Base-by-base conservation (phyloP, 1,140 invertebrate species). In the Prorops nasuta region DNA sequence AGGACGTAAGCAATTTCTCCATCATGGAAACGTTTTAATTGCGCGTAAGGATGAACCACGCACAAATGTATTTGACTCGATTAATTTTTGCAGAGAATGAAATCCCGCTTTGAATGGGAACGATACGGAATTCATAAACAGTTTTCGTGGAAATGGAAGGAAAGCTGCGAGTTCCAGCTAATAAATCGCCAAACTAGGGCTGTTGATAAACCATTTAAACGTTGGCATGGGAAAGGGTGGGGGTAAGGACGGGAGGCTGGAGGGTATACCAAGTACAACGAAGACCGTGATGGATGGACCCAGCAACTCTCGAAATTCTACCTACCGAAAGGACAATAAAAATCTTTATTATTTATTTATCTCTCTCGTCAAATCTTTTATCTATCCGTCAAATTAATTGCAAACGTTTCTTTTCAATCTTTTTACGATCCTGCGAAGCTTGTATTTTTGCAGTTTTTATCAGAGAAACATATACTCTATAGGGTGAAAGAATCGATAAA, bases 121-220 rank as follows among this genome's bases (percentile, higher is more conserved):
- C n/a, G n/a, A n/a, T n/a, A n/a, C n/a, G n/a, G n/a, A n/a, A n/a
- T n/a, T n/a, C n/a, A n/a, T n/a, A n/a, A n/a, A n/a, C n/a, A n/a
- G n/a, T n/a, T n/a, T n/a, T n/a, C n/a, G 49, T 8, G 36, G 9
- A 31, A 39, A 44, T 18, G 9, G 14, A 44, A 31, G 16, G 12
- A 19, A 17, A 32, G 12, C 2, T 16, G 8, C 41, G 16, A 20
- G 34, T 16, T 34, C 28, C 31, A 31, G 48, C 49, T 64, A 67
- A 66, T 67, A 63, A 64, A 67, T 66, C 43, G 51, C 31, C 44
- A 44, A 42, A 56, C 34, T 51, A 45, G 53, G 55, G 58, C 64
- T 64, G 59, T 69, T 68, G 66, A 64, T 65, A 69, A 66, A 61
- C 53, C 60, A 64, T 69, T 65, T 69, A 69, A 67, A 59, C 58